Conservation (phyloP, 2,888 invertebrate genomes). For the Sphaerophoria taeniata region DNA sequence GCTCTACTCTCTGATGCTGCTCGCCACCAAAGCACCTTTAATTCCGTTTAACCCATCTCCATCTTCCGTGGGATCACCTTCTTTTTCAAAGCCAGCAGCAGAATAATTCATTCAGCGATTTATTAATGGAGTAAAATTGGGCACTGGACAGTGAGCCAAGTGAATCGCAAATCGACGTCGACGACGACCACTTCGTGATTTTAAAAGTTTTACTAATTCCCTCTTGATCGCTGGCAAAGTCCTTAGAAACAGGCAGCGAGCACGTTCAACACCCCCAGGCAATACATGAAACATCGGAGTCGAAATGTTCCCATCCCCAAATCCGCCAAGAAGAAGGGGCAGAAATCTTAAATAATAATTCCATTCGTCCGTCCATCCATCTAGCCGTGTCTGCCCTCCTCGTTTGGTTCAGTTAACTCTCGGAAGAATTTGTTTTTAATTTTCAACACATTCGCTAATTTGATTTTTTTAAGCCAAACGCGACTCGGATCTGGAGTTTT, state of each 20-base stretch:
- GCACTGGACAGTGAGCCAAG: slow-evolving; percentile 50
- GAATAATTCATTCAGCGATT: slow-evolving; percentile 80
- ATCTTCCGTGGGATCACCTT: slow-evolving; percentile 48
- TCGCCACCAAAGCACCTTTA: slow-evolving; percentile 68
- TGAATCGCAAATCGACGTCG: background rate
- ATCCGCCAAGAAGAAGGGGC: slow-evolving; percentile 49
- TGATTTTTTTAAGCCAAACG: slow-evolving; percentile 81
- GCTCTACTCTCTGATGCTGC: slow-evolving; percentile 49
- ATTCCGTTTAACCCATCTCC: slow-evolving; percentile 59
- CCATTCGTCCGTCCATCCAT: slow-evolving; percentile 75
- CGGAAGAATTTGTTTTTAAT: slow-evolving; percentile 83
- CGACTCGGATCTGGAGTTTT: slow-evolving; percentile 39
- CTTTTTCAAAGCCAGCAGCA: slow-evolving; percentile 78
- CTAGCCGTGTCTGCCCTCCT: slow-evolving; percentile 33
- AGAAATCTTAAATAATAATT: slow-evolving; percentile 76
- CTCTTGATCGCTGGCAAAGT: slow-evolving; percentile 24
- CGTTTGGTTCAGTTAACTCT: slow-evolving; percentile 63
- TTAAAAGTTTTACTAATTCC: slow-evolving; percentile 66
- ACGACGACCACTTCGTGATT: slow-evolving; percentile 71
- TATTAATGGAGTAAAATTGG: slow-evolving; percentile 78
- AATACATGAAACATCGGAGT: slow-evolving; percentile 46
- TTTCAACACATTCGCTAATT: slow-evolving; percentile 83
- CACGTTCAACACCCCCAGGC: slow-evolving; percentile 62
- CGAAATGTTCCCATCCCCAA: slow-evolving; percentile 38
- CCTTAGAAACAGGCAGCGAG: slow-evolving; percentile 38